Evolutionary conservation across 2,888 invertebrate species (phyloP), one percentile per base, ranked within the genome.

Genomic region (Plagodis pulveraria): DNA sequence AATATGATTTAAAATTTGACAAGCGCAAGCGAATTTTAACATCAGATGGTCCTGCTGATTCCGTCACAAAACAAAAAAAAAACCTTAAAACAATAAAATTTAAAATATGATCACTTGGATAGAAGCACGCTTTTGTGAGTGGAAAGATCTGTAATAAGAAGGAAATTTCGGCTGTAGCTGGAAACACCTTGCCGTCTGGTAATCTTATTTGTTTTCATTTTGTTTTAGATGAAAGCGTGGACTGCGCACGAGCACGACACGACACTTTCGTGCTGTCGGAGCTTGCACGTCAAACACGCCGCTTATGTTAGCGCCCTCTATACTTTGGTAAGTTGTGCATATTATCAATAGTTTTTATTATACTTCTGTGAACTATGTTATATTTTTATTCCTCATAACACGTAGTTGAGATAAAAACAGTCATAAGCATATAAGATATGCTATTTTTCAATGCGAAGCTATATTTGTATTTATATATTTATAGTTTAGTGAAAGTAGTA

Each of bases 291-390:
- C 69, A 95, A 95, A 83, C 95, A 96, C 84, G 95, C 95, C 62
- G 96, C 96, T 52, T 94, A 96, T 76, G 95, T 94, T 65, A 95
- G 95, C 79, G 96, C 95, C 62, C 94, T 96, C 74, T 96, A 96
- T 80, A 95, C 96, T 62, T 86, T 96, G 94, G 96, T 96, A 83
- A 95, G 95, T 91, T 36, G 7, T 10, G 8, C 8, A 7, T 10
- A 10, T 10, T 8, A 4, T 36, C 22, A 36, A 36, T 36, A 8
- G 8, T 5, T 10, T 40, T 40, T 40, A 10, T 5, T 10, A 10
- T 40, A 8, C 1, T 8, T 36, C 7, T 36, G 9, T 41, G 5
- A 9, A 7, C n/a, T n/a, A n/a, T n/a, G n/a, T n/a, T n/a, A n/a
- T n/a, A n/a, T n/a, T n/a, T n/a, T n/a, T n/a, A n/a, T n/a, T n/a